Conservation (phyloP, 2,113 vertebrate genomes). For the Hydrolagus affinis region DNA sequence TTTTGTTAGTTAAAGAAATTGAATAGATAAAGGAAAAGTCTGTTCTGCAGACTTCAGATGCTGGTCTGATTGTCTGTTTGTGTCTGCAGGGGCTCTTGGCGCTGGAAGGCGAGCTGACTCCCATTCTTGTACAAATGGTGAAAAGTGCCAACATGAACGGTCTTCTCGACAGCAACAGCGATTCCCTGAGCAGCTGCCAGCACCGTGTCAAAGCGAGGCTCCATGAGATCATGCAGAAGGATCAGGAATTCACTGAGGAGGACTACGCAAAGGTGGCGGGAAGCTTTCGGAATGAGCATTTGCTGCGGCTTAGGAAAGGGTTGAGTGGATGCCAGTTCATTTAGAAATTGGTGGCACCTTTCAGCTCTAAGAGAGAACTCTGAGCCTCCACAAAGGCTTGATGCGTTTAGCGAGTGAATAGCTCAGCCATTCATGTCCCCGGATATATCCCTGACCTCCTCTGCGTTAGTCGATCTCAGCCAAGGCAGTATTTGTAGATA, state of each 20-base stretch:
- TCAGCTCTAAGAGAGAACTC: too few relatives aligned
- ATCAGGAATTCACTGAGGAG: constrained; percentile 71
- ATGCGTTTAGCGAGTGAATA: too few relatives aligned
- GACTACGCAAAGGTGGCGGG: constrained; percentile 76
- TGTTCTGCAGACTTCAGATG: too few relatives aligned
- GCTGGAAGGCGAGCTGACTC: constrained; percentile 90
- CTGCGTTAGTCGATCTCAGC: too few relatives aligned
- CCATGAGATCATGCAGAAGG: constrained; percentile 89
- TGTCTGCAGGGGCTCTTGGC: constrained; percentile 78
- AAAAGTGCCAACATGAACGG: constrained; percentile 99
- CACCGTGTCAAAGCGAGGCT: constrained; percentile 86
- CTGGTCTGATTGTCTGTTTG: background rate
- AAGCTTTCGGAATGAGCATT: background rate
- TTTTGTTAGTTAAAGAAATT: too few relatives aligned
- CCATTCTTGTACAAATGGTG: constrained; percentile 98
- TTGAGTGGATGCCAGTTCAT: background rate
- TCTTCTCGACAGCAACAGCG: constrained; percentile 87
- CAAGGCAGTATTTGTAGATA: too few relatives aligned
- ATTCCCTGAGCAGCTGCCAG: constrained; percentile 89
- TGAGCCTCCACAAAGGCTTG: too few relatives aligned
- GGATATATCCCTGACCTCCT: too few relatives aligned
- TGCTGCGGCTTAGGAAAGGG: background rate
- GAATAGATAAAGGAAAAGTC: too few relatives aligned
- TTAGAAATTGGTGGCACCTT: background rate
- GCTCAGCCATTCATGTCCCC: too few relatives aligned